Percentiles rank a stretch among this genome's conserved stretches.
phyloP scores from a whole-genome alignment of 2,888 invertebrate genomes.

The Dendrolimus pini region DNA sequence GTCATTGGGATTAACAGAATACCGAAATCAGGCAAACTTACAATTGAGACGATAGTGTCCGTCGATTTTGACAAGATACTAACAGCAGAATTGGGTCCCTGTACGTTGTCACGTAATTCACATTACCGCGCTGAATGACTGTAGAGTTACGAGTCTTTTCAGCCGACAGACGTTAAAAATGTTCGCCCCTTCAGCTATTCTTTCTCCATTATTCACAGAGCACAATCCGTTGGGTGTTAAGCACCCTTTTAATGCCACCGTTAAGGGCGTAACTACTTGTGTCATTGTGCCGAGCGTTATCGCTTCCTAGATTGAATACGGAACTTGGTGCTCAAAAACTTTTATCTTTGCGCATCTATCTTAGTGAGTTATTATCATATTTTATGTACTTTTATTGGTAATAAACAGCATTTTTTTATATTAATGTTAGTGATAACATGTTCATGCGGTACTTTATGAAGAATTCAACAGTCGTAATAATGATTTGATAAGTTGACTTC shows the following conservation, averaged over 20 bases:
- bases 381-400: not conserved
- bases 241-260: constrained; percentile 48
- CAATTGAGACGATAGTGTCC: too few relatives aligned
- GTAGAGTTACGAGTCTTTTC: constrained; percentile 53
- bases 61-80: too few relatives aligned
- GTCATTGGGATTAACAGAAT: too few relatives aligned
- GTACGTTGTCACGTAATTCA: constrained; percentile 34
- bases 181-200: constrained; percentile 45
- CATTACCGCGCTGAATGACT: constrained; percentile 54
- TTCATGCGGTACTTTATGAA: too few relatives aligned
- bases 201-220: constrained; percentile 55
- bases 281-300: constrained; percentile 46
- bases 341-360: not conserved
- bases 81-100: not conserved
- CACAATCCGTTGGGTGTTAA: constrained; percentile 49
- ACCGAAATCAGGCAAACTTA: too few relatives aligned
- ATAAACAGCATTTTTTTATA: not conserved
- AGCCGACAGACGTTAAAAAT: constrained; percentile 46
- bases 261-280: constrained; percentile 44
- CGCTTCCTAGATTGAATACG: constrained; percentile 23
- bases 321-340: constrained; percentile 1
- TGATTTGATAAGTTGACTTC: too few relatives aligned
- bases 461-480: too few relatives aligned
- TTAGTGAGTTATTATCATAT: constrained; percentile 20
- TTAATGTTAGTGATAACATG: too few relatives aligned